Conservation (phyloP, 2,888 invertebrate genomes). For the Rhamnusium bicolor region DNA sequence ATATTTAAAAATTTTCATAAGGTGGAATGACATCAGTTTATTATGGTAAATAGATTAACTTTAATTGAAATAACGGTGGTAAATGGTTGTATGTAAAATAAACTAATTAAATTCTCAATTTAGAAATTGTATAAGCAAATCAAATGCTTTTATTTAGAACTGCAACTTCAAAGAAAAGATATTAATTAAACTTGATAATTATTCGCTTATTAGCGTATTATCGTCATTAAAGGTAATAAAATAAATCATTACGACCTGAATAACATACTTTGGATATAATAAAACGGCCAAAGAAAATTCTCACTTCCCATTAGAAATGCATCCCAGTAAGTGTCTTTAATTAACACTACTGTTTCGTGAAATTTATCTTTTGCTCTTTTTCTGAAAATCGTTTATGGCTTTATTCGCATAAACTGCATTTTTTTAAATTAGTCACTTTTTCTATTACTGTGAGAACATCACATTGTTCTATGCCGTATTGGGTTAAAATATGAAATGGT, state of each 20-base stretch:
- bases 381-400: constrained; percentile 37
- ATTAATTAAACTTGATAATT: constrained; percentile 49
- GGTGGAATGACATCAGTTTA: background rate
- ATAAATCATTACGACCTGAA: constrained; percentile 37
- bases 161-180: constrained; percentile 42
- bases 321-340: constrained; percentile 28
- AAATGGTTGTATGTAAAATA: constrained; percentile 34
- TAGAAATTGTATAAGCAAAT: constrained; percentile 40
- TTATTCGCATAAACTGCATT: constrained; percentile 24
- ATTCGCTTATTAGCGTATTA: constrained; percentile 45
- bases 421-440: constrained; percentile 29
- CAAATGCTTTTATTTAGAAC: constrained; percentile 27
- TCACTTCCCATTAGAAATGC: constrained; percentile 36
- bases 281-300: constrained; percentile 35
- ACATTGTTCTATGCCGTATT: constrained; percentile 12
- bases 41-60: constrained; percentile 32
- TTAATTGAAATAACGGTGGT: constrained; percentile 39
- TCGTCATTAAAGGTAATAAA: constrained; percentile 51
- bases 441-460: constrained; percentile 32
- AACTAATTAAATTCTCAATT: constrained; percentile 42
- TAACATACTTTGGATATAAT: constrained; percentile 28
- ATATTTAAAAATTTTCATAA: constrained; percentile 3
- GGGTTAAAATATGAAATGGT: constrained; percentile 13
- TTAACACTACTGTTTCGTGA: constrained; percentile 40
- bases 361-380: constrained; percentile 28